A percentile compares a stretch with the other conserved stretches of the same genome.
These are phyloP conservation scores for Anoplolepis gracilipes DNA, from an alignment of 1,140 invertebrate genomes.

Conservation along the genomic window DNA sequence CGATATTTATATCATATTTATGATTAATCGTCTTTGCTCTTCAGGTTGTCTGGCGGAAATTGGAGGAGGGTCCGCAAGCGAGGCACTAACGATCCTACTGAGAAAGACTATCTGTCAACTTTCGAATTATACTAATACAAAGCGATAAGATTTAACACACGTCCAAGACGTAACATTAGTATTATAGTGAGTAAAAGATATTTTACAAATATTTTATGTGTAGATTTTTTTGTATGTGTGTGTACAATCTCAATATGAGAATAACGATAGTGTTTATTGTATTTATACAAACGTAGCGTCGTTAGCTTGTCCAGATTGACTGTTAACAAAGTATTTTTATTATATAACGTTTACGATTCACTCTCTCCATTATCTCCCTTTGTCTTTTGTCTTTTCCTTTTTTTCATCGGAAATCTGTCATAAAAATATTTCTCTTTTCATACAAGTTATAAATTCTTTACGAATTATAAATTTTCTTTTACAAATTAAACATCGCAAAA, in stretches of 20 bases:
- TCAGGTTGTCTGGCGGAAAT: slow-evolving; percentile 90
- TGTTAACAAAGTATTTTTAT: slow-evolving; percentile 82
- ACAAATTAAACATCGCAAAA: not conserved
- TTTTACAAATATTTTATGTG: slow-evolving; percentile 65
- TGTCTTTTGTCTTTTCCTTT: not conserved
- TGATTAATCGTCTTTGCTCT: slow-evolving; percentile 65
- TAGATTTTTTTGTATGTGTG: slow-evolving; percentile 70
- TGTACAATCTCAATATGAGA: slow-evolving; percentile 66
- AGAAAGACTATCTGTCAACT: slow-evolving; percentile 43
- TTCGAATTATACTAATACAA: slow-evolving; percentile 65
- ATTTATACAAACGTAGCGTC: slow-evolving; percentile 76
- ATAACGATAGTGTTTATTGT: slow-evolving; percentile 64
- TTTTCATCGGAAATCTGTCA: not conserved
- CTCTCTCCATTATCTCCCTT: not conserved
- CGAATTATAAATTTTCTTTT: not conserved
- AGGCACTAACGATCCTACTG: slow-evolving; percentile 82
- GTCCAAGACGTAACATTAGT: slow-evolving; percentile 55
- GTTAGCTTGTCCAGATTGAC: slow-evolving; percentile 70
- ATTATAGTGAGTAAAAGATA: slow-evolving; percentile 66
- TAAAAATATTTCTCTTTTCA: not conserved
- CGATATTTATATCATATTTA: too few relatives aligned
- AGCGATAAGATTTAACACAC: slow-evolving; percentile 9
- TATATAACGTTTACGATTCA: slow-evolving; percentile 60
- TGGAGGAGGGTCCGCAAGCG: slow-evolving; percentile 88
- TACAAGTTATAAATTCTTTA: not conserved